A percentile compares a stretch with the other conserved stretches of the same genome.
Evolutionary conservation across 1,140 invertebrate species (phyloP).

Genomic region (Drosophila grimshawi): DNA sequence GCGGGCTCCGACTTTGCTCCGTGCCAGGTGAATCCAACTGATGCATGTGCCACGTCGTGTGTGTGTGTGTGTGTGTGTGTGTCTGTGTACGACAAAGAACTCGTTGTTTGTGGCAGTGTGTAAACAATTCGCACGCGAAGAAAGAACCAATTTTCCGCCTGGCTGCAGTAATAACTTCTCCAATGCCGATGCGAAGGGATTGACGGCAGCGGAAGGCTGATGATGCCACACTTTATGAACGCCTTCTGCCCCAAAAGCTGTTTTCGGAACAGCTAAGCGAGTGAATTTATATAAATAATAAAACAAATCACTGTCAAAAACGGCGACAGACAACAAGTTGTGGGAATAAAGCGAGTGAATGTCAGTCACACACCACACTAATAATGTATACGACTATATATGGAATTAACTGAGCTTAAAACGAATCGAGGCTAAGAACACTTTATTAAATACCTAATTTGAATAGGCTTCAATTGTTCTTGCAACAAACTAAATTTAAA

Average conservation of each 20-base stretch:
- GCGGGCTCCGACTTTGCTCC: conserved; percentile 9
- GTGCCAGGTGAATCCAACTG: conserved; percentile 20
- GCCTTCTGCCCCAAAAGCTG: neutral
- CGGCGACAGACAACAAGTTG: conserved; percentile 15
- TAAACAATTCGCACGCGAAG: conserved; percentile 47
- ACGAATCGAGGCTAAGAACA: neutral
- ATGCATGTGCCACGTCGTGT: conserved; percentile 9
- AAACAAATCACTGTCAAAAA: conserved; percentile 42
- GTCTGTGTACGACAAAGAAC: neutral
- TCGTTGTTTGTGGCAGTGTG: neutral
- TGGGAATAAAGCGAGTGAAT: no score
- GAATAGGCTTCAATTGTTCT: neutral
- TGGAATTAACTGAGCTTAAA: no score
- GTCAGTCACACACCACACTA: no score
- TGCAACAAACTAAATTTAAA: neutral
- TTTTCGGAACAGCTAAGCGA: neutral
- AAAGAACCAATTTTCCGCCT: conserved; percentile 66
- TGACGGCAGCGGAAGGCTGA: neutral
- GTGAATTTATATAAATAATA: neutral
- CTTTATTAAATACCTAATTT: neutral
- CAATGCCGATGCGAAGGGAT: conserved; percentile 17
- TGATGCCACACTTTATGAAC: conserved; percentile 9
- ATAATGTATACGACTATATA: no score
- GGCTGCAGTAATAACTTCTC: conserved; percentile 63
- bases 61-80: neutral